Percentiles rank a stretch among this genome's conserved stretches.
Conservation (phyloP, 35 echinoderm and acorn worm genomes). For the Acanthaster planci region DNA sequence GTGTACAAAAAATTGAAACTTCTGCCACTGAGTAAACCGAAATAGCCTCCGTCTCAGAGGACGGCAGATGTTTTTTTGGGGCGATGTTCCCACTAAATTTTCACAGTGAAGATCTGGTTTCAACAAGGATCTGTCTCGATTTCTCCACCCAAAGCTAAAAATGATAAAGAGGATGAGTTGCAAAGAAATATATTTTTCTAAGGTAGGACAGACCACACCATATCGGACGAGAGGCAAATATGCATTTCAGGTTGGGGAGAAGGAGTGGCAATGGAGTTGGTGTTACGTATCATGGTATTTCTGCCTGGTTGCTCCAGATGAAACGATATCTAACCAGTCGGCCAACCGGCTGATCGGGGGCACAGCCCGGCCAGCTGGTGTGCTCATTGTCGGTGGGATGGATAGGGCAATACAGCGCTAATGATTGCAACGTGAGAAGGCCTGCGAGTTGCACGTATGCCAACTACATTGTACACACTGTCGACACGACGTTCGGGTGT, state of each 20-base stretch:
- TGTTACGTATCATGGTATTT: background rate
- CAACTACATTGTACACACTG: background rate
- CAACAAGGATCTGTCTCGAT: background rate
- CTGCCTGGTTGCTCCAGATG: background rate
- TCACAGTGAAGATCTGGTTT: background rate
- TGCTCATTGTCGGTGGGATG: background rate
- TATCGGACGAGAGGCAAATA: background rate
- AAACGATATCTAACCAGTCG: background rate
- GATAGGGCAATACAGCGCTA: background rate
- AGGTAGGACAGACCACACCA: background rate
- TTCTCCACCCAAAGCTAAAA: background rate
- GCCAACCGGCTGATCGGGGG: background rate
- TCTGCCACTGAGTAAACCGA: too few species aligned
- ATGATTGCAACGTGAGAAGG: slow-evolving; percentile 11
- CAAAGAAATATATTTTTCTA: slow-evolving; percentile 17
- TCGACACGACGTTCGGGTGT: background rate
- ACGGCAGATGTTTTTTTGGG: too few species aligned
- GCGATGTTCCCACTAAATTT: too few species aligned
- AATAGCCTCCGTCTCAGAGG: too few species aligned
- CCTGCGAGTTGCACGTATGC: background rate
- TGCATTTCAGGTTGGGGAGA: background rate
- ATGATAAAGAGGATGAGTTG: background rate
- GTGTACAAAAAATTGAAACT: too few species aligned
- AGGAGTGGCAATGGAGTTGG: too few species aligned
- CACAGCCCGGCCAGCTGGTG: background rate